Evolutionary conservation across 2,888 invertebrate genomes (phyloP).

Genomic region (Cerceris ruficornis): DNA sequence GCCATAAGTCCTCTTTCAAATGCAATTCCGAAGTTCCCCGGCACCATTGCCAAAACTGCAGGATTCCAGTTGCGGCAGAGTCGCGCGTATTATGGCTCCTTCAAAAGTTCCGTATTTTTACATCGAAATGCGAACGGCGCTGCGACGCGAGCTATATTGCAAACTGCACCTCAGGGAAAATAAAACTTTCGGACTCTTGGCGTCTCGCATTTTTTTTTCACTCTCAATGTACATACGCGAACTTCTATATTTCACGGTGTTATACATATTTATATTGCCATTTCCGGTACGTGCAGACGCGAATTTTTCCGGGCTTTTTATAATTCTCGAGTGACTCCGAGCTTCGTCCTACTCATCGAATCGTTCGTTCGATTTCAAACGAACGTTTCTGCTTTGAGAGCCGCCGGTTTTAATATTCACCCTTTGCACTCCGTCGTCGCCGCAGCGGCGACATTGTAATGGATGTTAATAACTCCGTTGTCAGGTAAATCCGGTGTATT

Average conservation of each 20-base stretch:
- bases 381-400: not conserved
- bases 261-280: slow-evolving; percentile 10
- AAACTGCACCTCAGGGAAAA: slow-evolving; percentile 2
- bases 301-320: not conserved
- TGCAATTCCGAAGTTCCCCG: slow-evolving; percentile 35
- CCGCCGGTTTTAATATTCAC: no score
- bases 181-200: slow-evolving; percentile 1
- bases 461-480: no score
- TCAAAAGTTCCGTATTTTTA: slow-evolving; percentile 22
- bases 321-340: not conserved
- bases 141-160: not conserved
- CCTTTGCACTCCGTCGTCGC: no score
- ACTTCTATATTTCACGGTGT: not conserved
- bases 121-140: slow-evolving; percentile 4
- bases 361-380: not conserved
- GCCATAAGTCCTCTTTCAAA: slow-evolving; percentile 30
- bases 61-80: slow-evolving; percentile 9
- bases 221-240: not conserved
- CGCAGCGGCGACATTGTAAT: no score
- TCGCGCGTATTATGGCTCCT: slow-evolving; percentile 12
- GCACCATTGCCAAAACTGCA: slow-evolving; percentile 24
- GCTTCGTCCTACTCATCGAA: not conserved
- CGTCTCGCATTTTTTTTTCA: not conserved
- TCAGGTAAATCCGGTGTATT: no score
- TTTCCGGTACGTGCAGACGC: not conserved